These are phyloP conservation scores for Watsonalla cultraria DNA, from an alignment of 2,888 invertebrate species.

Conservation along the genomic window DNA sequence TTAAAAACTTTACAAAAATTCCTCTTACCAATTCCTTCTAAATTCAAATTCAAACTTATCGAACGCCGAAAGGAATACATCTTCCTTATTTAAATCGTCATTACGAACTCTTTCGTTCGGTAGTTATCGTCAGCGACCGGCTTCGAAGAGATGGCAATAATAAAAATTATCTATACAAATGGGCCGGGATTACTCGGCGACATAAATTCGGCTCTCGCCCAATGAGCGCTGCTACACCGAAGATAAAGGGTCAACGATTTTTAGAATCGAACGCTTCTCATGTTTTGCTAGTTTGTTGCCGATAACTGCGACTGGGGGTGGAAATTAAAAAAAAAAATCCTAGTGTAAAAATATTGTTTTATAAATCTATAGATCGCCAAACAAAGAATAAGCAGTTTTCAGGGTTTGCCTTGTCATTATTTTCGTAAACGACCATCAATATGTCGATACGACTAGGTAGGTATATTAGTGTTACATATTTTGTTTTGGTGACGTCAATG, in stretches of 20 bases:
- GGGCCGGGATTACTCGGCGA: constrained; percentile 74
- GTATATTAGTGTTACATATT: constrained; percentile 12
- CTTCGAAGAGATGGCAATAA: constrained; percentile 75
- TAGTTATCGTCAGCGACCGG: constrained; percentile 70
- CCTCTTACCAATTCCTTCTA: constrained; percentile 58
- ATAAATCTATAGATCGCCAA: not conserved
- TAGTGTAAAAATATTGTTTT: not conserved
- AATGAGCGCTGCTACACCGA: constrained; percentile 65
- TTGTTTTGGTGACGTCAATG: constrained; percentile 28
- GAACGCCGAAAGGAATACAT: constrained; percentile 70
- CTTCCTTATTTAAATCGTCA: constrained; percentile 78
- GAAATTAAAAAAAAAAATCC: no score
- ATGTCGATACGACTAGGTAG: no score
- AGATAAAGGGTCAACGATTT: constrained; percentile 77
- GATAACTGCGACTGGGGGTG: constrained; percentile 1
- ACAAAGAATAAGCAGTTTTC: no score
- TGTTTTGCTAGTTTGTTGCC: constrained; percentile 43
- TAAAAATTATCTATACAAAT: constrained; percentile 80
- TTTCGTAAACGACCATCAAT: no score
- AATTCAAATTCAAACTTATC: constrained; percentile 68
- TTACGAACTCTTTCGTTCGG: constrained; percentile 76
- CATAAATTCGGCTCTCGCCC: constrained; percentile 77
- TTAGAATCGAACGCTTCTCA: constrained; percentile 48
- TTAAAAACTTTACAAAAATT: constrained; percentile 43
- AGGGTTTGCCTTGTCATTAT: no score